Evolutionary conservation across 1,140 invertebrate species (phyloP).

Genomic region (Teleopsis dalmanni): DNA sequence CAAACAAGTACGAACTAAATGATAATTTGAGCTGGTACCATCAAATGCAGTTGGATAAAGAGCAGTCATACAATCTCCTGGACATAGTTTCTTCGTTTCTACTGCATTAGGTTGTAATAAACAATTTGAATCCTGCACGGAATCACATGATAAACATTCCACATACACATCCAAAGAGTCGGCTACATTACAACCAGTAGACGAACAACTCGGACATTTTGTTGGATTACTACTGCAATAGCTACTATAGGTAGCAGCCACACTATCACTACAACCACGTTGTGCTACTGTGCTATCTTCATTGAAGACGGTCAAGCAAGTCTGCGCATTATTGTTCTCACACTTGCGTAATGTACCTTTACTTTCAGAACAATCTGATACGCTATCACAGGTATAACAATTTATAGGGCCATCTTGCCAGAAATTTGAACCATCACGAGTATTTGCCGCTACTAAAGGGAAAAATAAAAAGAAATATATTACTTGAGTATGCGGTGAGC

Average conservation of each 20-base stretch:
- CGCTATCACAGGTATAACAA: slow-evolving; percentile 23
- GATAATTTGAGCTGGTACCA: slow-evolving; percentile 19
- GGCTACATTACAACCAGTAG: slow-evolving; percentile 2
- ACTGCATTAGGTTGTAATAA: neutral
- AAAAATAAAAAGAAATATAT: neutral
- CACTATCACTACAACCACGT: slow-evolving; percentile 2
- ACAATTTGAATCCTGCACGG: neutral
- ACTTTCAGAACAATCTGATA: slow-evolving; percentile 18
- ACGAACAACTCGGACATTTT: neutral
- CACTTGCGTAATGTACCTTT: slow-evolving; percentile 14
- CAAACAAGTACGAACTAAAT: slow-evolving; percentile 27
- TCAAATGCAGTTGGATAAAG: neutral
- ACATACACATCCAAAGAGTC: neutral
- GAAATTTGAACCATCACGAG: slow-evolving; percentile 11
- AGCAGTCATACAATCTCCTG: slow-evolving; percentile 1
- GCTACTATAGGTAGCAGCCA: slow-evolving; percentile 5
- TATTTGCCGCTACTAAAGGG: neutral
- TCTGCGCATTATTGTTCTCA: neutral
- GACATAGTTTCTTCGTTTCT: neutral
- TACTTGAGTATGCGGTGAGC: too few species aligned
- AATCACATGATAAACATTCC: slow-evolving; percentile 4
- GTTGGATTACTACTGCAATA: slow-evolving; percentile 1
- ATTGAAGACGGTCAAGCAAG: slow-evolving; percentile 7
- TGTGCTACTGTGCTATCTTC: neutral
- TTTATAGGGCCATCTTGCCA: slow-evolving; percentile 32